phyloP scores from a whole-genome alignment of 2,888 invertebrate species.

The Pristionchus fissidentatus region DNA sequence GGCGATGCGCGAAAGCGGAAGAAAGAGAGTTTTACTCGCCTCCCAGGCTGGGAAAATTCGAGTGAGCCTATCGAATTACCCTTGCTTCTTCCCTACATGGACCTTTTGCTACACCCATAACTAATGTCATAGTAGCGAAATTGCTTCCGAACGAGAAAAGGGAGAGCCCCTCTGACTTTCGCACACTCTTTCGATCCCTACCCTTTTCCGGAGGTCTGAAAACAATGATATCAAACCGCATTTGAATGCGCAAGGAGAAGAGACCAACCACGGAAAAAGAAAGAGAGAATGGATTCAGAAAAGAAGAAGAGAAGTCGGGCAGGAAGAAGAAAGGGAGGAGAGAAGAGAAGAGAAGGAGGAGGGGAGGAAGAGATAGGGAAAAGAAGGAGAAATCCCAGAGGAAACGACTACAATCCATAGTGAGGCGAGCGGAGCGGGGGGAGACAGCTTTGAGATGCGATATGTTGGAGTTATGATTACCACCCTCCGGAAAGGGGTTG shows the following conservation, averaged over 20 bases:
- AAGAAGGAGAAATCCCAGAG: not conserved
- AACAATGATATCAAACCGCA: not conserved
- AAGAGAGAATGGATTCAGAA: not conserved
- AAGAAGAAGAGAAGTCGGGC: not conserved
- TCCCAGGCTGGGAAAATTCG: too few relatives aligned
- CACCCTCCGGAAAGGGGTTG: too few relatives aligned
- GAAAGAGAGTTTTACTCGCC: too few relatives aligned
- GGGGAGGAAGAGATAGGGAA: not conserved
- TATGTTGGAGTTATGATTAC: too few relatives aligned
- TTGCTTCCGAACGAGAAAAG: not conserved
- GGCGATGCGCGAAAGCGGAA: too few relatives aligned
- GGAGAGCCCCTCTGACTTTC: not conserved
- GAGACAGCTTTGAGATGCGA: too few relatives aligned
- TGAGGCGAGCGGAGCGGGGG: not conserved
- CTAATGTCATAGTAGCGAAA: too few relatives aligned
- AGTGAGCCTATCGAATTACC: too few relatives aligned
- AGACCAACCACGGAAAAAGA: not conserved
- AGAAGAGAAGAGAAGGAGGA: not conserved
- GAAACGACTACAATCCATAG: constrained; percentile 18
- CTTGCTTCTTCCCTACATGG: too few relatives aligned
- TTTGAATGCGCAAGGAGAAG: too few relatives aligned
- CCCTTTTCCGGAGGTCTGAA: not conserved
- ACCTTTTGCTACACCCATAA: too few relatives aligned
- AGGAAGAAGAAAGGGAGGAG: not conserved
- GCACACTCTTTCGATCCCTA: not conserved